Base-by-base conservation (phyloP, 2,888 invertebrate species). In the Clivina fossor region DNA sequence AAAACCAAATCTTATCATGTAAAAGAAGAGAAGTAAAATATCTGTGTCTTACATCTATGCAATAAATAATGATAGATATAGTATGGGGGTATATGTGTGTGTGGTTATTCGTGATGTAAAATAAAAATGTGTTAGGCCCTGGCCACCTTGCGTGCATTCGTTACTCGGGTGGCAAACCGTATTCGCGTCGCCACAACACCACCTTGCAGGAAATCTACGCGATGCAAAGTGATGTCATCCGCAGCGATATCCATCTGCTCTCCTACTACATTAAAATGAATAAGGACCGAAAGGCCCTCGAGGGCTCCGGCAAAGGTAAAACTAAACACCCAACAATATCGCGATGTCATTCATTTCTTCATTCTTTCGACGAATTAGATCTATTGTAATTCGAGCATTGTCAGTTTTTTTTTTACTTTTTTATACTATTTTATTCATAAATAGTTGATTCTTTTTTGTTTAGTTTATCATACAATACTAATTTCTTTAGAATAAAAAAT, bases 221-320 rank as follows among this genome's bases (percentile, higher is more conserved):
- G 68, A 65, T 74, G 40, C 71, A 74, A 24, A 73, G 76, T 7
- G 77, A 80, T 62, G 88, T 87, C 75, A 83, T 91, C 73, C 84
- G 84, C 74, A 88, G 83, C 75, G 91, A 91, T 78, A 89, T 92
- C 74, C 88, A 88, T 71, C 84, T 90, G 69, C 81, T 91, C 71
- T 91, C 91, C 72, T 90, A 85, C 80, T 92, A 92, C 80, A 85
- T 86, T 77, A 16, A 30, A 4, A 18, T 18, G 16, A 87, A 86
- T 79, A 86, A 88, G 63, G 73, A 74, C 65, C 70, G 69, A 54
- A 67, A 71, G 56, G 72, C 73, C 26, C 37, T 18, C n/a, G 49
- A 82, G 81, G 77, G 78, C 80, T 74, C 71, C 57, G 48, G 58
- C 24, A 30, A 37, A 54, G 57, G 58, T 49, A 59, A 62, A 54